A percentile compares a stretch with the other conserved stretches of the same genome.
Conservation (phyloP, 2,888 invertebrate species). For the Diadromus collaris region DNA sequence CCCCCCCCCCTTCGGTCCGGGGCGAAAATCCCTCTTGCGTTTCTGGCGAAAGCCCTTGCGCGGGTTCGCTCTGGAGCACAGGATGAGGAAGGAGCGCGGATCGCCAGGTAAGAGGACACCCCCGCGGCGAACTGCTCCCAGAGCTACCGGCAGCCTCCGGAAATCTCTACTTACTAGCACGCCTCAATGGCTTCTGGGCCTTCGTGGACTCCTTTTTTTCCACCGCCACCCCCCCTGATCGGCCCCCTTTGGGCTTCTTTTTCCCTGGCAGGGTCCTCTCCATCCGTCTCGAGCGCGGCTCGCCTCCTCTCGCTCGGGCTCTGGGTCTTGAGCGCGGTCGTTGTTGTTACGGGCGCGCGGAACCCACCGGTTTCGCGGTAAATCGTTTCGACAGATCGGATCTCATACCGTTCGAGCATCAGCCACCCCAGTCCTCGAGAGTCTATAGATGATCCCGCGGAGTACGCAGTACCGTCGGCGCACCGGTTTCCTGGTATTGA, state of each 20-base stretch:
- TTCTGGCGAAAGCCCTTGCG: background rate
- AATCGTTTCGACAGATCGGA: constrained; percentile 74
- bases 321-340: constrained; percentile 18
- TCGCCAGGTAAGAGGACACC: constrained; percentile 76
- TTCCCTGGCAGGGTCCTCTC: constrained; percentile 17
- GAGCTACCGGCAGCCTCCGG: constrained; percentile 70
- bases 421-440: background rate
- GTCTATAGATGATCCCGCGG: constrained; percentile 51
- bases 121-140: constrained; percentile 70
- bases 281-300: constrained; percentile 12
- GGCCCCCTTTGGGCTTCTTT: constrained; percentile 51
- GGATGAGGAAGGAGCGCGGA: background rate
- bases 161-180: constrained; percentile 79
- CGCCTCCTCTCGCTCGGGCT: constrained; percentile 26
- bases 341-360: constrained; percentile 68
- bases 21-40: background rate
- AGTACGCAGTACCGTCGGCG: constrained; percentile 13
- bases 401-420: constrained; percentile 62
- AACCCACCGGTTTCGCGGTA: constrained; percentile 68
- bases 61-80: constrained; percentile 6
- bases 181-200: constrained; percentile 73
- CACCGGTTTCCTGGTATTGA: constrained; percentile 10
- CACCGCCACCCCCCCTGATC: constrained; percentile 53
- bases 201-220: constrained; percentile 60
- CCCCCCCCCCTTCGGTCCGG: background rate